phyloP scores from a whole-genome alignment of 2,113 vertebrate species.

The Oplegnathus fasciatus region DNA sequence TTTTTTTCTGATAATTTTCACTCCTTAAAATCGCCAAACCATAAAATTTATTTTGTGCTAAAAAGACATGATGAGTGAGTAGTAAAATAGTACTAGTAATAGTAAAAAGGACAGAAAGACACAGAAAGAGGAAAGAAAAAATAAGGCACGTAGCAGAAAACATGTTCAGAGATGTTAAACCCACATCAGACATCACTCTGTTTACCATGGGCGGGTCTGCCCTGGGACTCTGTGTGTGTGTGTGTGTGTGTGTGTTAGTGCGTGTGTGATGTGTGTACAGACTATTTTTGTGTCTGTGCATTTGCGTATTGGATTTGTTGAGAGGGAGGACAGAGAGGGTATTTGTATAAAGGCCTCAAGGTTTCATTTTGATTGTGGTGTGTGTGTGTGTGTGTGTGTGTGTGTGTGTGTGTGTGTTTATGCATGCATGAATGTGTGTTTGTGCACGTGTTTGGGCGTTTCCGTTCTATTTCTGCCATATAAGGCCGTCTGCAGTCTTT shows the following conservation, averaged over 20 bases:
- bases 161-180: slow-evolving; percentile 56
- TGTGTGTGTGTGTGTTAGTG: slow-evolving; percentile 23
- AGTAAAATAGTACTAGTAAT: too few species aligned
- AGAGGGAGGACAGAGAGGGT: slow-evolving; percentile 1
- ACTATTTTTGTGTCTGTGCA: slow-evolving; percentile 42
- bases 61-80: background rate
- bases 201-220: slow-evolving; percentile 61
- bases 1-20: background rate
- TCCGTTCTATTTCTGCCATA: background rate
- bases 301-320: slow-evolving; percentile 24
- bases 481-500: background rate
- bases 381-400: slow-evolving; percentile 16
- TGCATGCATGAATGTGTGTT: slow-evolving; percentile 9
- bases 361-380: slow-evolving; percentile 34
- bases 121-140: background rate
- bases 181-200: slow-evolving; percentile 59
- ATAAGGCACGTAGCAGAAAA: slow-evolving; percentile 34
- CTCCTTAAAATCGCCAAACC: background rate
- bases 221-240: background rate
- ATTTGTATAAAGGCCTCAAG: slow-evolving; percentile 27
- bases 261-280: slow-evolving; percentile 8
- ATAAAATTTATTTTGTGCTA: background rate
- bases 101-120: background rate
- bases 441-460: slow-evolving; percentile 34
- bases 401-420: slow-evolving; percentile 10